These are phyloP conservation scores for Nephrotoma appendiculata DNA, from an alignment of 2,888 invertebrate species.

Conservation along the genomic window DNA sequence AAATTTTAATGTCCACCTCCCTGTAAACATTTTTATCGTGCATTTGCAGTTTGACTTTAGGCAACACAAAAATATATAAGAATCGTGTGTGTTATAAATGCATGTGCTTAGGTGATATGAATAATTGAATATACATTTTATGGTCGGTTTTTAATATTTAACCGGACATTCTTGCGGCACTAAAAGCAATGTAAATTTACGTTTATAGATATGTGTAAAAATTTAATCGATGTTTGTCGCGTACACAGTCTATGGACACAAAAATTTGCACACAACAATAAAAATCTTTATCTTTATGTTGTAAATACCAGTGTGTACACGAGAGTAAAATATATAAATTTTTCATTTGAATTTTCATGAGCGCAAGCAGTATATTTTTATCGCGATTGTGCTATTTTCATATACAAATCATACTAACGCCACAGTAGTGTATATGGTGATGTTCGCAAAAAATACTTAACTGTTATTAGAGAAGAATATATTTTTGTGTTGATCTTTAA, in stretches of 20 bases:
- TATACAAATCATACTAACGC: background rate
- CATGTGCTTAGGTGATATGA: background rate
- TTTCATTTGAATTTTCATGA: background rate
- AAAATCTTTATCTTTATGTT: background rate
- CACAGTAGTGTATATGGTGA: background rate
- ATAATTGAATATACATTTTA: background rate
- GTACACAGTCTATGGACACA: background rate
- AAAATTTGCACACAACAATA: background rate
- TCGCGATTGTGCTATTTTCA: background rate
- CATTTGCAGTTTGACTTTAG: background rate
- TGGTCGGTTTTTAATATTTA: background rate
- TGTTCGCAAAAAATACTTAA: background rate
- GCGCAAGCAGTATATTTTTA: background rate
- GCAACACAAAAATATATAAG: background rate
- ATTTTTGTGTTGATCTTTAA: background rate
- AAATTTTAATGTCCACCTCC: background rate
- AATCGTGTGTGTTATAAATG: background rate
- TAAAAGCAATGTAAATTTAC: background rate
- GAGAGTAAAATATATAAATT: background rate
- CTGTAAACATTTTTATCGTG: background rate
- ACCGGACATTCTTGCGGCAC: background rate
- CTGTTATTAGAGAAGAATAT: background rate
- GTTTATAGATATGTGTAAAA: background rate
- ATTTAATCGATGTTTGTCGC: background rate
- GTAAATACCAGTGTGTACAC: background rate